Base-by-base conservation (phyloP, 2,888 invertebrate species). In the Linnaemya tessellans region DNA sequence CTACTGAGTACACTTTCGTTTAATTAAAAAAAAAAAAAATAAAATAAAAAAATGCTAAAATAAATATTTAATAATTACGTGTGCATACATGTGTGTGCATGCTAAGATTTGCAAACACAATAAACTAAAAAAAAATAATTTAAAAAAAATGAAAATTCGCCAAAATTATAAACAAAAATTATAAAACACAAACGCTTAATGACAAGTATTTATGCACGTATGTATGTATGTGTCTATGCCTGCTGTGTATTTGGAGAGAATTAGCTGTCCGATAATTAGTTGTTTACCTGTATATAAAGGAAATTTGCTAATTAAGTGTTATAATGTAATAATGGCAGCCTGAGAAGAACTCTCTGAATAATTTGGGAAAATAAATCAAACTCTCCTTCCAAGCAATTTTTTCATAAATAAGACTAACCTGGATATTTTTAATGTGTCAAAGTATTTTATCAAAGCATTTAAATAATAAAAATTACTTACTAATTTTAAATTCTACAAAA, bases 1-100 rank as follows among this genome's bases (percentile, higher is more conserved):
- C 54, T 60, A 80, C 73, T 80, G 71, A 35, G 51, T 73, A 30
- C 9, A 70, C 25, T 22, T n/a, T 35, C 18, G 51, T 46, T 51
- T 54, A 13, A 54, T 68, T 46, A 18, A 46, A 56, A 18, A 56
- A n/a, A n/a, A n/a, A n/a, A n/a, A n/a, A n/a, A n/a, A n/a, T n/a
- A n/a, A n/a, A n/a, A n/a, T n/a, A n/a, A n/a, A n/a, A n/a, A 38
- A 41, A 62, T 46, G 20, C 20, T n/a, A 38, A 70, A 56, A 46
- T 18, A 30, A 30, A 30, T 30, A 30, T 30, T 30, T 30, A 30
- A 30, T 30, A 30, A n/a, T 5, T 5, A 30, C 2, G 30, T 30
- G 5, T 30, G 30, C 30, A 30, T 30, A 30, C 30, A 30, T 30
- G 3, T 30, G 30, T 30, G 30, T 30, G 30, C 11, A 49, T 25